These are phyloP conservation scores for Xyrauchen texanus DNA, from an alignment of 2,113 vertebrate genomes.

Conservation along the genomic window DNA sequence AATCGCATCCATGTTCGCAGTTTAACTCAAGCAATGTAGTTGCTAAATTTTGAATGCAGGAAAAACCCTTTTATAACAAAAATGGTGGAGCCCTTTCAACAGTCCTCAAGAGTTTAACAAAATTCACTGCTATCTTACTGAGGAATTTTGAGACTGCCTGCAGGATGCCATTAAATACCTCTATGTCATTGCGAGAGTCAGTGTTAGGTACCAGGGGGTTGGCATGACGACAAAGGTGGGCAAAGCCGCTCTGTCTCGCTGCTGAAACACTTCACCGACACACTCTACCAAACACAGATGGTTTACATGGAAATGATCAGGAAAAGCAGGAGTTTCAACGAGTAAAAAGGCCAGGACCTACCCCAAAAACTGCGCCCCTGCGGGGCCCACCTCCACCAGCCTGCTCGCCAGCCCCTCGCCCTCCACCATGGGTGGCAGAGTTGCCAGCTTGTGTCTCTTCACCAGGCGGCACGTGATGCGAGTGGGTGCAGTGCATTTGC, in stretches of 20 bases:
- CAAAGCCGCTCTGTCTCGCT: slow-evolving; percentile 24
- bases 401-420: slow-evolving; percentile 96
- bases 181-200: too few species aligned
- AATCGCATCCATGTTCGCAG: too few species aligned
- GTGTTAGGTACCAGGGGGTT: slow-evolving; percentile 3
- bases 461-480: slow-evolving; percentile 96
- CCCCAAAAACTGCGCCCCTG: slow-evolving; percentile 97
- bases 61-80: neutral
- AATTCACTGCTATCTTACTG: neutral
- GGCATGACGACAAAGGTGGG: neutral
- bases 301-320: slow-evolving; percentile 48
- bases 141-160: neutral
- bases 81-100: slow-evolving; percentile 39
- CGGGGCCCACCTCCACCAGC: slow-evolving; percentile 95
- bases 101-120: slow-evolving; percentile 1
- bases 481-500: slow-evolving; percentile 95
- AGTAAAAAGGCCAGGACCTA: slow-evolving; percentile 67
- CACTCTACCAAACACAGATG: slow-evolving; percentile 55
- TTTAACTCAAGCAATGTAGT: too few species aligned
- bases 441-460: slow-evolving; percentile 95
- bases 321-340: slow-evolving; percentile 14
- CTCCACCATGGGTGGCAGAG: slow-evolving; percentile 97
- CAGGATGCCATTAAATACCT: slow-evolving; percentile 1
- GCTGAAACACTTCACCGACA: slow-evolving; percentile 37
- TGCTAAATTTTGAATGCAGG: too few species aligned